A percentile compares a stretch with the other conserved stretches of the same genome.
Conservation (phyloP, 64 coral and sea anemone genomes). For the Dendrophyllia cribrosa region DNA sequence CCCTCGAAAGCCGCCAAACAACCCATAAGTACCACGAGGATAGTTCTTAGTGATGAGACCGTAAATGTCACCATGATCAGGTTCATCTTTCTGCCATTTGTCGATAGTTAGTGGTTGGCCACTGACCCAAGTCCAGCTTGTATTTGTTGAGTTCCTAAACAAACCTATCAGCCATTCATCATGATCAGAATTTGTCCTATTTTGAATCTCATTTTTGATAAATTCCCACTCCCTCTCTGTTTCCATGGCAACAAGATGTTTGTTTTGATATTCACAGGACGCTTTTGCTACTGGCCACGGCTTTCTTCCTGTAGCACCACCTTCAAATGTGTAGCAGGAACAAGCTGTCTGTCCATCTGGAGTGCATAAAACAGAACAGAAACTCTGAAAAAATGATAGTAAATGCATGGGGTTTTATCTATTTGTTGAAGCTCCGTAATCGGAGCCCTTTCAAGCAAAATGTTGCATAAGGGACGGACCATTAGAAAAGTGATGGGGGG, state of each 20-base stretch:
- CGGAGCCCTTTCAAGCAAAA: too few species aligned
- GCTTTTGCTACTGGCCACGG: neutral
- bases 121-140: neutral
- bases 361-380: too few species aligned
- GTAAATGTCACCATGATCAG: neutral
- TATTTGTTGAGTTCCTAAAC: neutral
- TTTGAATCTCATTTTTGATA: neutral
- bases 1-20: neutral
- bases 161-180: slow-evolving; percentile 28
- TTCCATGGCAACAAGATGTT: slow-evolving; percentile 18
- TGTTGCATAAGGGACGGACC: too few species aligned
- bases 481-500: too few species aligned
- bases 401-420: too few species aligned
- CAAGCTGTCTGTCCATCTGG: neutral
- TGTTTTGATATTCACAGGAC: neutral
- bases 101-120: neutral
- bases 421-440: too few species aligned
- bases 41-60: neutral
- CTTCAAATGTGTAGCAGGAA: slow-evolving; percentile 4
- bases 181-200: neutral
- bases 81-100: neutral
- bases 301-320: neutral
- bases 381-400: too few species aligned
- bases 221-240: slow-evolving; percentile 11
- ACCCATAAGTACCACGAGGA: neutral